phyloP scores from a whole-genome alignment of 2,888 invertebrate genomes.

The Stictocephala bisonia region DNA sequence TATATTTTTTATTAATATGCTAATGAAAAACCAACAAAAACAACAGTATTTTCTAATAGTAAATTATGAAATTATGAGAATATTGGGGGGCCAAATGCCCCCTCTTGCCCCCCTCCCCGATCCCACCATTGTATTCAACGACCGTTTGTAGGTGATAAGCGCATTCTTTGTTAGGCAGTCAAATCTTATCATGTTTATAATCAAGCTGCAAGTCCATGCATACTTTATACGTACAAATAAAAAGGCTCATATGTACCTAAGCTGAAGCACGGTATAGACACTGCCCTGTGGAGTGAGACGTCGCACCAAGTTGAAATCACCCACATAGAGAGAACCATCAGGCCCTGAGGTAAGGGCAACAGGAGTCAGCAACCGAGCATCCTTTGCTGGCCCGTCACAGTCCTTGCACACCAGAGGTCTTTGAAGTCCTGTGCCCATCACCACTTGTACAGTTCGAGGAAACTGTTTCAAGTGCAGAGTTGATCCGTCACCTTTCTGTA shows the following conservation, averaged over 20 bases:
- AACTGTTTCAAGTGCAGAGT: slow-evolving; percentile 94
- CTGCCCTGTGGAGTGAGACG: slow-evolving; percentile 90
- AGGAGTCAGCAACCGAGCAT: slow-evolving; percentile 89
- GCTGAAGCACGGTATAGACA: slow-evolving; percentile 87
- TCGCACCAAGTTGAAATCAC: slow-evolving; percentile 95
- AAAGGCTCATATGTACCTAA: slow-evolving; percentile 79
- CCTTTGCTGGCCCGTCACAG: slow-evolving; percentile 86
- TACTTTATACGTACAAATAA: too few relatives aligned
- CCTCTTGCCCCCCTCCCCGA: too few relatives aligned
- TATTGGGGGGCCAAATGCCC: too few relatives aligned
- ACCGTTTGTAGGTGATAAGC: not conserved
- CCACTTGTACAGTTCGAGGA: slow-evolving; percentile 91
- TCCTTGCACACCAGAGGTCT: slow-evolving; percentile 88
- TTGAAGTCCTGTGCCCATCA: slow-evolving; percentile 93
- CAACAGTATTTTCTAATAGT: too few relatives aligned
- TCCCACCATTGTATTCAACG: not conserved
- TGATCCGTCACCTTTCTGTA: slow-evolving; percentile 98
- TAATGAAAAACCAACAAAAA: too few relatives aligned
- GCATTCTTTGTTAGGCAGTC: not conserved
- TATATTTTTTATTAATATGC: too few relatives aligned
- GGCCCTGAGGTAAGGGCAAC: slow-evolving; percentile 94
- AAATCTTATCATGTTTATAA: not conserved
- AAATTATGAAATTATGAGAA: too few relatives aligned
- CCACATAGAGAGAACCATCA: slow-evolving; percentile 96
- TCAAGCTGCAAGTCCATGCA: too few relatives aligned